Evolutionary conservation across 2,113 vertebrate species (phyloP), one percentile per base, ranked within the genome.

Genomic region (Grallaria varia): DNA sequence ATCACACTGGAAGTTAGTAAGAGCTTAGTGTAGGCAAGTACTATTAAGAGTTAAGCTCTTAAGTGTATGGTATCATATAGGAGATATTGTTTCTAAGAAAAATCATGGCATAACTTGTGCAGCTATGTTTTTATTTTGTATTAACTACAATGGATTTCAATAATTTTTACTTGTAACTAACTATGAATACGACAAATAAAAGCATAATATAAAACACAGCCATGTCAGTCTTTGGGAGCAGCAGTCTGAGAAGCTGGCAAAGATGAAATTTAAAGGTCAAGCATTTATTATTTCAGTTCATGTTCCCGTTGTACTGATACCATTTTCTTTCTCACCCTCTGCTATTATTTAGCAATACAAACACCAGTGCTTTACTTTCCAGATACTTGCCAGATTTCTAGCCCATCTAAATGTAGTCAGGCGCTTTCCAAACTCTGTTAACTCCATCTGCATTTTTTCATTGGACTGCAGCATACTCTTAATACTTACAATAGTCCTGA

Each of bases 131-230:
- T 92, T 96, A 87, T 92, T 96, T 97, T 96, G 49, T 96, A 95
- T 97, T 97, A 97, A 95, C 91, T 94, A 82, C 95, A 83, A 49
- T 96, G 93, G 97, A 95, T 97, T 96, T 96, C 64, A 64, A 33
- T 84, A 63, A 71, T 95, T 96, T 92, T 91, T 94, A 97, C 92
- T 80, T 97, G 95, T 96, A 96, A 97, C 97, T 98, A 98, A 98
- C 97, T 93, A 74, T 50, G 73, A 69, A 93, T 95, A 74, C 71
- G 88, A 93, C 95, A 97, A 98, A 98, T 92, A 97, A 97, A 97
- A 96, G 94, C 95, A 74, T 96, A 93, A 95, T 58, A 27, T 59
- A 59, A 95, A 92, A 27, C 69, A 53, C 23, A 80, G 86, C 64
- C 64, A 64, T 49, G 79, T 97, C 95, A 53, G 66, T 90, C 80